Conservation (phyloP, 92 coral and sea anemone genomes). For the Meandrina meandrites region DNA sequence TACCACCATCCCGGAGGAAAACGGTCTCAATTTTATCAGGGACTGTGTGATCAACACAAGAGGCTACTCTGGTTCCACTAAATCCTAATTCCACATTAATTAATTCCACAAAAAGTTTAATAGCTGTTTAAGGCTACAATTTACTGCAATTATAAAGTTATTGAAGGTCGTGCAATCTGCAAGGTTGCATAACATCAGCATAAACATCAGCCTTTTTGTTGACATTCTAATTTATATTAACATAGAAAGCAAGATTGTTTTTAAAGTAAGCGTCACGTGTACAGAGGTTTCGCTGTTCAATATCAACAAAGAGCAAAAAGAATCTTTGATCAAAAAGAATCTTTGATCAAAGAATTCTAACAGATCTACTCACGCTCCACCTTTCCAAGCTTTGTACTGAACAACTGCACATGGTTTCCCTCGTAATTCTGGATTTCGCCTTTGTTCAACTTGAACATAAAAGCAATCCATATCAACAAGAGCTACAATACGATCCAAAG, state of each 20-base stretch:
- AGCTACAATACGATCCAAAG: constrained; percentile 79
- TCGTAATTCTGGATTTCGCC: constrained; percentile 75
- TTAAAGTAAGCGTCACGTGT: background rate
- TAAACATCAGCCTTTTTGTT: too few relatives aligned
- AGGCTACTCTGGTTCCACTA: background rate
- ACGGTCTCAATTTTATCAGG: background rate
- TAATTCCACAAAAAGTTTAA: too few relatives aligned
- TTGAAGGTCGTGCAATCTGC: too few relatives aligned
- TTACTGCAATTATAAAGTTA: too few relatives aligned
- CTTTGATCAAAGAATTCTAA: background rate
- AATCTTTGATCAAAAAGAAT: background rate
- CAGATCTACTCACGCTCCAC: constrained; percentile 80
- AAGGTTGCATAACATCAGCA: background rate
- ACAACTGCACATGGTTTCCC: constrained; percentile 99
- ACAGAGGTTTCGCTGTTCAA: background rate
- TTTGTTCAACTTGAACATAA: constrained; percentile 97
- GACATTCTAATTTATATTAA: too few relatives aligned
- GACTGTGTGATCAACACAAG: background rate
- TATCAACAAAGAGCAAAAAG: background rate
- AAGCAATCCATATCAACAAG: constrained; percentile 98
- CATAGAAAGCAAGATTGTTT: too few relatives aligned
- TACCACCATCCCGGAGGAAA: background rate
- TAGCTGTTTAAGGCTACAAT: too few relatives aligned
- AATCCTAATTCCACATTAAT: too few relatives aligned
- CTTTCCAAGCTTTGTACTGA: constrained; percentile 95